Evolutionary conservation across 2,888 invertebrate genomes (phyloP), one percentile per base, ranked within the genome.

Genomic region (Pristionchus entomophagus): DNA sequence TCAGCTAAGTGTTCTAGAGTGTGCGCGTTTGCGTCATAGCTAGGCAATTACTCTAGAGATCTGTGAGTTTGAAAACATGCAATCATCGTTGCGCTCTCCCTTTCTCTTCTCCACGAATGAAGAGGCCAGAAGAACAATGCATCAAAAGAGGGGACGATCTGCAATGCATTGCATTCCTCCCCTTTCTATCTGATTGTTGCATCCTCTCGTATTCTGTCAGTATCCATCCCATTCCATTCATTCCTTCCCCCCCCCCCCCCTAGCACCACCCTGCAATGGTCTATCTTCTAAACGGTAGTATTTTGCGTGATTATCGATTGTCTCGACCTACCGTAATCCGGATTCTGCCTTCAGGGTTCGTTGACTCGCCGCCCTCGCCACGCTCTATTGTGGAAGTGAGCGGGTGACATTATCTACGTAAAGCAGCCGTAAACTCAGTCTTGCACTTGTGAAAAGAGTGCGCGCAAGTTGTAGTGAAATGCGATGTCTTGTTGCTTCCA

Each of bases 161-260:
- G 19, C 19, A 41, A 69, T 69, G 69, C 69, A 69, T 69, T 69
- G 69, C 69, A 38, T 38, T 38, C 12, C 38, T 69, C 12, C 38
- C 38, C 6, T 35, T 65, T 65, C 73, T 73, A 41, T 73, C 73
- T 73, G 73, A 73, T 73, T 73, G 73, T 73, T 73, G 41, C 14
- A 14, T 38, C 41, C 73, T 73, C n/a, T 73, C 41, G 41, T 73
- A 65, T 65, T 65, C 65, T 65, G 65, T 29, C 32, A 59, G 59
- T 73, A 73, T 35, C 41, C 22, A 38, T 38, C 73, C 73, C 73
- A 73, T 73, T 26, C 41, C 73, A 73, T 45, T 73, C 73, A 38
- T 73, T 73, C 73, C 41, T 35, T 45, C 6, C 41, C 73, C 10
- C 41, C n/a, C 73, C 41, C 22, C 41, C 73, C 35, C 29, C 29